Base-by-base conservation (phyloP, 1,140 invertebrate genomes). In the Drosophila nigrodunni region DNA sequence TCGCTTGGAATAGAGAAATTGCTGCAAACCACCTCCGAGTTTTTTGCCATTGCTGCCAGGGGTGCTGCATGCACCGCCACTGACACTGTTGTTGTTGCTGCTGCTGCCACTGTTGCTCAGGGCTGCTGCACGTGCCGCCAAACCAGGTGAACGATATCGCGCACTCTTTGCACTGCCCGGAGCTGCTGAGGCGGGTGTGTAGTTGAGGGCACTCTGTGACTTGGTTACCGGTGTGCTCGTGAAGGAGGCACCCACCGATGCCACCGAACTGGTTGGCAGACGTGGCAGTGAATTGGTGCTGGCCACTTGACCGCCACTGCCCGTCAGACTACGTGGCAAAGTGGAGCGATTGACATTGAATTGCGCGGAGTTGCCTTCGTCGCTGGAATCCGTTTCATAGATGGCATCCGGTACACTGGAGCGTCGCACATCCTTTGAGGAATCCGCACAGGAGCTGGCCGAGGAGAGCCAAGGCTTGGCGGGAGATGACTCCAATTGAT, bases 101-200 rank as follows among this genome's bases (percentile, higher is more conserved):
- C 37, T 49, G 46, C 50, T 94, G 93, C 52, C 93, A 43, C 54
- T 65, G 35, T 39, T 30, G 11, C 50, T 55, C 11, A 67, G 94
- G 6, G 85, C 85, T 0, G 85, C 85, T 3, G 85, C 85, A 41
- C 85, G 78, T 6, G 89, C 89, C 11, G 87, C 86, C 92, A 97
- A 96, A 0, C 97, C 97, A 0, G 97, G 97, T 0, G 97, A 96
- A 2, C 97, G 93, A 88, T 98, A 98, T 2, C 97, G 93, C 4
- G 97, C 97, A 34, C 96, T 97, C 83, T 97, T 97, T 3, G 97
- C 96, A 70, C 94, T 94, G 54, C 93, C 94, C 72, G 25, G 25
- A 5, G 25, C 25, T 30, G 94, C 94, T 41, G 74, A 73, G 34
- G 62, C 66, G 44, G 83, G 60, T 0, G 82, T 79, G 37, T 78